Base-by-base conservation (phyloP, 2,113 vertebrate genomes). In the Vombatus ursinus region DNA sequence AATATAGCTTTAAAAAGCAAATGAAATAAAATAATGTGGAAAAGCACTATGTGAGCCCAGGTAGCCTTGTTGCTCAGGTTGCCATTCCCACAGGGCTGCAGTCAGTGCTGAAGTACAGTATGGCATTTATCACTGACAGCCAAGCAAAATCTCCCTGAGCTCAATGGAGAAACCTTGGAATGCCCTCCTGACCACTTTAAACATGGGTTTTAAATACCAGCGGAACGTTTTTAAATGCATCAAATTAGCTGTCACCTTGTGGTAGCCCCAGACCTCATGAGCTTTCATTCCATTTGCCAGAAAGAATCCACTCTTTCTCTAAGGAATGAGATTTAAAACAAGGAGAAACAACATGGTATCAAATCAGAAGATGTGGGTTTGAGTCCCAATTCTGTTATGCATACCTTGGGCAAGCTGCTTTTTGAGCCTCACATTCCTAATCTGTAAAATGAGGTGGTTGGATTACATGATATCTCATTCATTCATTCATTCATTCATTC, bases 121-220 rank as follows among this genome's bases (percentile, higher is more conserved):
- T 6, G 26, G 37, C 91, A 77, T 51, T 89, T 84, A 51, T 26
- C 3, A 8, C 0, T 0, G 0, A 90, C 54, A 95, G 96, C 94
- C 95, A 97, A 97, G 89, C 53, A 97, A 97, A 98, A 92, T 49
- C 95, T 0, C 94, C 94, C 49, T 23, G 8, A 49, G 22, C 37
- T 96, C 92, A 95, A 19, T 48, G 37, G 44, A 96, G 26, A 95
- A 97, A 54, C 89, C 68, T 84, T 96, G 3, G 54, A 96, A 97
- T 89, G 47, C 52, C 90, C 90, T 77, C 92, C 93, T 89, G 0
- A 0, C 0, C 90, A 95, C 90, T 96, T 97, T 91, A 96, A 7
- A 97, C 95, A 89, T 5, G 24, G 77, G 93, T 91, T 92, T 97
- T 50, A 92, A 94, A 95, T 90, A 94, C n/a, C 3, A 94, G 48